A percentile compares a stretch with the other conserved stretches of the same genome.
Evolutionary conservation across 2,888 invertebrate species (phyloP).

Genomic region (Hesperia comma): DNA sequence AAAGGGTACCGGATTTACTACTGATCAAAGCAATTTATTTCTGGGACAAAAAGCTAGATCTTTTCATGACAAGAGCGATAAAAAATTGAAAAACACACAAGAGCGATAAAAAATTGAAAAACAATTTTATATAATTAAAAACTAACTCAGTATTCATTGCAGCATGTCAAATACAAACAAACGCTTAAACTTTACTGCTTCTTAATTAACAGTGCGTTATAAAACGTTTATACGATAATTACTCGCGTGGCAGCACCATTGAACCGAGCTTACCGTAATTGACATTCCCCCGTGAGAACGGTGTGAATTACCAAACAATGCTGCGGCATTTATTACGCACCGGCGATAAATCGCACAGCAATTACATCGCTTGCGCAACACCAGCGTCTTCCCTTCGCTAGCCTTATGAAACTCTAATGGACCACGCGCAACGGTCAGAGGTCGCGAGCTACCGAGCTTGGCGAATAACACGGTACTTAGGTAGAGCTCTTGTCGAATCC

Average conservation of each 20-base stretch:
- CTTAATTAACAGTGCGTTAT: neutral
- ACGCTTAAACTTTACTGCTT: neutral
- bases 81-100: no score
- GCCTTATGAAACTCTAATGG: conserved; percentile 36
- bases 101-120: no score
- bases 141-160: no score
- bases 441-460: conserved; percentile 38
- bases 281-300: conserved; percentile 23
- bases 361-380: conserved; percentile 41
- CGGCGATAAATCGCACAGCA: conserved; percentile 33
- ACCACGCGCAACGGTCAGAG: conserved; percentile 42
- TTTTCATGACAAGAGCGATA: no score
- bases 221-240: conserved; percentile 25
- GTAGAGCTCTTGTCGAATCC: neutral
- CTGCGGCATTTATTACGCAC: conserved; percentile 25
- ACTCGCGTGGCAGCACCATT: conserved; percentile 1
- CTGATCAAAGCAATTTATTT: no score
- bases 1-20: no score
- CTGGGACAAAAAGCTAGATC: no score
- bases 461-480: conserved; percentile 15
- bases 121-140: no score
- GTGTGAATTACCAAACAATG: conserved; percentile 33
- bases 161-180: neutral
- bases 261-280: conserved; percentile 6
- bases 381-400: conserved; percentile 45